A percentile compares a stretch with the other conserved stretches of the same genome.
phyloP scores from a whole-genome alignment of 2,797 vertebrate species.

The Otus scops region DNA sequence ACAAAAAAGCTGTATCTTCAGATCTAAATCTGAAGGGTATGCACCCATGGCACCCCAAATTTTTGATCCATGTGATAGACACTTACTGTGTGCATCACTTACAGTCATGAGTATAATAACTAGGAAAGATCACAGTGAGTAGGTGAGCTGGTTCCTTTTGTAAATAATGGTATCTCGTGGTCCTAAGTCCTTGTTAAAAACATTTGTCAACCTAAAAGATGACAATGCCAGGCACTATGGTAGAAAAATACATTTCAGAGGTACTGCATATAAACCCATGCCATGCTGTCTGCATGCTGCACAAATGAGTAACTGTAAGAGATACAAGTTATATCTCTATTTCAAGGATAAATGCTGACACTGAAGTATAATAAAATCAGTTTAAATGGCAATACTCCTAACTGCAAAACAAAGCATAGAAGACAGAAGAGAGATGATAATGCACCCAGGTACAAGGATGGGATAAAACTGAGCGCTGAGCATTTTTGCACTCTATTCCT shows the following conservation, averaged over 20 bases:
- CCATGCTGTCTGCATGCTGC: not conserved
- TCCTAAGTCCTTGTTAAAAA: not conserved
- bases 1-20: not conserved
- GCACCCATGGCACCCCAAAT: not conserved
- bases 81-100: not conserved
- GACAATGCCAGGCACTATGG: not conserved
- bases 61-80: not conserved
- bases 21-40: not conserved
- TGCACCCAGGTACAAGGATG: not conserved
- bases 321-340: slow-evolving; percentile 4
- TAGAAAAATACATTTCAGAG: not conserved
- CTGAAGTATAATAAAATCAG: slow-evolving; percentile 21
- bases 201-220: not conserved
- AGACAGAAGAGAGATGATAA: slow-evolving; percentile 26
- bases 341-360: slow-evolving; percentile 35
- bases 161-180: not conserved
- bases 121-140: not conserved
- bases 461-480: not conserved
- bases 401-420: slow-evolving; percentile 25
- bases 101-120: not conserved
- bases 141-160: not conserved
- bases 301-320: not conserved
- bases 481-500: not conserved
- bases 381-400: slow-evolving; percentile 30
- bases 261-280: not conserved